Evolutionary conservation across 2,113 vertebrate species (phyloP).

Genomic region (Apodemus sylvaticus): DNA sequence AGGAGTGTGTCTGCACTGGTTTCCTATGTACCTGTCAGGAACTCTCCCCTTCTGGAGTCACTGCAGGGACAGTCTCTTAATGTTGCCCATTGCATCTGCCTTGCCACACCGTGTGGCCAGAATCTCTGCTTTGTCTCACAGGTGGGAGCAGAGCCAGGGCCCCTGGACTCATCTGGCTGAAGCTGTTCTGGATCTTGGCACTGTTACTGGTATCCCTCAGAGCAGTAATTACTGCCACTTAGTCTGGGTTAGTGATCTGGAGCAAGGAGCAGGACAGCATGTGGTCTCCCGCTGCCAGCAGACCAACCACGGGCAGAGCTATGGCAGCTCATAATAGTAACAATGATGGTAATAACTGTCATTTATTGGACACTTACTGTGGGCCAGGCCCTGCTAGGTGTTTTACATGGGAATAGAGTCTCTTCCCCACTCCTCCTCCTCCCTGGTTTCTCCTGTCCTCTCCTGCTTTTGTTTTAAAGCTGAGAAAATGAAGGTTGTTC

Average conservation of each 20-base stretch:
- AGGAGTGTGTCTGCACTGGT: background rate
- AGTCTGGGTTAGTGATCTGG: slow-evolving; percentile 77
- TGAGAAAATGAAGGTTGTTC: background rate
- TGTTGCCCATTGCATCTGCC: background rate
- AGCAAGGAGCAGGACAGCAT: slow-evolving; percentile 67
- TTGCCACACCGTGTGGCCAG: background rate
- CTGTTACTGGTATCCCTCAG: slow-evolving; percentile 52
- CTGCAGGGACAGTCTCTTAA: background rate
- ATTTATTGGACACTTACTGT: slow-evolving; percentile 77
- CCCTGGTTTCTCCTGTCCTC: background rate
- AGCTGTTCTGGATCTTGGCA: slow-evolving; percentile 70
- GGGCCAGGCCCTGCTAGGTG: slow-evolving; percentile 62
- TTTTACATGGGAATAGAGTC: slow-evolving; percentile 52
- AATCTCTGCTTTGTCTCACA: background rate
- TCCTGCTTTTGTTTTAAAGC: slow-evolving; percentile 37
- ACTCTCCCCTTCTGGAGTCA: background rate
- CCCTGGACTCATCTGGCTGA: background rate
- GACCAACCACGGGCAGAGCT: slow-evolving; percentile 57
- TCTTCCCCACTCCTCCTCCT: background rate
- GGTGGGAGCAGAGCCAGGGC: slow-evolving; percentile 27
- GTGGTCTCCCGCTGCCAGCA: slow-evolving; percentile 69
- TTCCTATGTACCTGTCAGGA: background rate
- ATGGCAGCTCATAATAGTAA: slow-evolving; percentile 53
- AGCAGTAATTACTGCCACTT: slow-evolving; percentile 72
- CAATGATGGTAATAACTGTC: slow-evolving; percentile 73